Percentiles rank a stretch among this genome's conserved stretches.
These are phyloP conservation scores for Agrypnia vestita DNA, from an alignment of 1,140 invertebrate species.

Conservation along the genomic window DNA sequence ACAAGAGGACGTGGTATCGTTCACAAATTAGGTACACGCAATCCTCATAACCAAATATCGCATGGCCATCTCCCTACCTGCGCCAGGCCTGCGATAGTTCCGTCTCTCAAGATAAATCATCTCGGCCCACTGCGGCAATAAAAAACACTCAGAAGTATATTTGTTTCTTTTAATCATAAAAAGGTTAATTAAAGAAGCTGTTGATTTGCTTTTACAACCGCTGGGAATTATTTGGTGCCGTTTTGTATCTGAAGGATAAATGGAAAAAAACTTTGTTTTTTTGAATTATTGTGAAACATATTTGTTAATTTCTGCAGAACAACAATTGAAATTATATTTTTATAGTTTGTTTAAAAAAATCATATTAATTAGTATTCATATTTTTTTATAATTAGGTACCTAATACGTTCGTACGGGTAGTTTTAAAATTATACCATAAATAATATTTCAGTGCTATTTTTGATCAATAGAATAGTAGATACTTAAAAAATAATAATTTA, in stretches of 20 bases:
- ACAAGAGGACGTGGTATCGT: too few species aligned
- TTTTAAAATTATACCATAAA: too few species aligned
- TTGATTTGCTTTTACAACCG: slow-evolving; percentile 37
- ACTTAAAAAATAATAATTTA: too few species aligned
- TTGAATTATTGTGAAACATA: neutral
- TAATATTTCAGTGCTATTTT: too few species aligned
- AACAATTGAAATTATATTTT: too few species aligned
- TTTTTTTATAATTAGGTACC: too few species aligned
- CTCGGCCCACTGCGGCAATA: neutral
- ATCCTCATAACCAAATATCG: too few species aligned
- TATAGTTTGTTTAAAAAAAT: too few species aligned
- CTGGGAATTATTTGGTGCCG: neutral
- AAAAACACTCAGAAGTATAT: slow-evolving; percentile 39
- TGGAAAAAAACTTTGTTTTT: neutral
- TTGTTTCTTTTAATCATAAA: slow-evolving; percentile 48
- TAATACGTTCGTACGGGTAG: too few species aligned
- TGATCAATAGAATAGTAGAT: too few species aligned
- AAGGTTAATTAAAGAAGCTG: slow-evolving; percentile 44
- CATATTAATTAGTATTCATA: too few species aligned
- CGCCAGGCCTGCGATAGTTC: neutral
- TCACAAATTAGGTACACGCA: too few species aligned
- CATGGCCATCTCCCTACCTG: neutral
- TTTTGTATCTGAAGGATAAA: slow-evolving; percentile 20
- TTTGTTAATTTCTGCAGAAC: neutral
- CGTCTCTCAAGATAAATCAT: slow-evolving; percentile 43